Conservation (phyloP, 2,888 invertebrate species). For the Brachypterus glaber region DNA sequence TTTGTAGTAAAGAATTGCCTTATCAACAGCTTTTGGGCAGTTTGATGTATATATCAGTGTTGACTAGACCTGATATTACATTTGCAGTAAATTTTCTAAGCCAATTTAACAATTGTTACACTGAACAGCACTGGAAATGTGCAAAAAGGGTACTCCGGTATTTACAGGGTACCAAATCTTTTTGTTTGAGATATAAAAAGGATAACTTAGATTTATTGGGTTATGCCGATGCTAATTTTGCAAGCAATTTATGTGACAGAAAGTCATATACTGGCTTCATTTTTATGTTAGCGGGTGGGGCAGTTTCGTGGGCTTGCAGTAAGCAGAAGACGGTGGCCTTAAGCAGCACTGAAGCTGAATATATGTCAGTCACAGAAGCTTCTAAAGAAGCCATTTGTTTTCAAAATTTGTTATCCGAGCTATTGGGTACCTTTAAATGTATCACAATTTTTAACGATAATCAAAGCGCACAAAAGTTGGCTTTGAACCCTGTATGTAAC, state of each 20-base stretch:
- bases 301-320: slow-evolving; percentile 21
- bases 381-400: slow-evolving; percentile 19
- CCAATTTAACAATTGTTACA: slow-evolving; percentile 19
- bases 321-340: slow-evolving; percentile 26
- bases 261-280: slow-evolving; percentile 32
- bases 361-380: slow-evolving; percentile 20
- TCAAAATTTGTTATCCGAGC: background rate
- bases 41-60: slow-evolving; percentile 17
- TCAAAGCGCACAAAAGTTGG: too few relatives aligned
- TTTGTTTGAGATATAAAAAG: slow-evolving; percentile 10
- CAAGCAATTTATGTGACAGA: slow-evolving; percentile 22
- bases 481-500: slow-evolving; percentile 16
- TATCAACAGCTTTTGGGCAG: slow-evolving; percentile 17
- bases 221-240: slow-evolving; percentile 24
- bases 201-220: slow-evolving; percentile 13
- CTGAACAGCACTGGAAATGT: slow-evolving; percentile 15
- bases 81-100: slow-evolving; percentile 17
- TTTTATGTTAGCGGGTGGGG: slow-evolving; percentile 18
- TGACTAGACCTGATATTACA: slow-evolving; percentile 18
- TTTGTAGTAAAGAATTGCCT: slow-evolving; percentile 7
- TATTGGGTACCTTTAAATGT: background rate
- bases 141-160: slow-evolving; percentile 17
- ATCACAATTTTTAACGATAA: slow-evolving; percentile 16
- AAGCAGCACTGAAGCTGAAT: too few relatives aligned
- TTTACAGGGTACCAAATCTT: slow-evolving; percentile 10